Evolutionary conservation across 1,140 invertebrate genomes (phyloP).

Genomic region (Drosophila nasuta): DNA sequence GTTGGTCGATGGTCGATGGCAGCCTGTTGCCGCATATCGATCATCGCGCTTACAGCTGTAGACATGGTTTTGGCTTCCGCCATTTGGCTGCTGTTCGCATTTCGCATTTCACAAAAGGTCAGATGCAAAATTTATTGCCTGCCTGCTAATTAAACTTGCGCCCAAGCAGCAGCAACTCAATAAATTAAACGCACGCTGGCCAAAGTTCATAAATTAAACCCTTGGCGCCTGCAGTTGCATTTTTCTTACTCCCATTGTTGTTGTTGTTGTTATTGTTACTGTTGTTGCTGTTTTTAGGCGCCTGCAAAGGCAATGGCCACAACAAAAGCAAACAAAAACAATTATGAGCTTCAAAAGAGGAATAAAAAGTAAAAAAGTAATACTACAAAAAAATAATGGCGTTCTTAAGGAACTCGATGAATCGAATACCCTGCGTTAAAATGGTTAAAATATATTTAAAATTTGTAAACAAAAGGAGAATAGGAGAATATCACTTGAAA

Average conservation of each 20-base stretch:
- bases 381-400: background rate
- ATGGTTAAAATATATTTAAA: background rate
- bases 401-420: slow-evolving; percentile 1
- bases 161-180: slow-evolving; percentile 23
- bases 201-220: slow-evolving; percentile 44
- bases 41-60: slow-evolving; percentile 4
- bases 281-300: slow-evolving; percentile 11
- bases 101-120: background rate
- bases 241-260: background rate
- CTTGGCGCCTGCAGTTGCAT: slow-evolving; percentile 25
- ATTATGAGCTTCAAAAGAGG: slow-evolving; percentile 21
- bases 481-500: too few species aligned
- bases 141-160: slow-evolving; percentile 39
- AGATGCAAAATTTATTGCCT: slow-evolving; percentile 26
- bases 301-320: slow-evolving; percentile 2
- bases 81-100: background rate
- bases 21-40: slow-evolving; percentile 16
- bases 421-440: background rate
- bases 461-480: too few species aligned
- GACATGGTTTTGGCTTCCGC: background rate
- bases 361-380: background rate
- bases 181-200: slow-evolving; percentile 43
- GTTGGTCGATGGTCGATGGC: too few species aligned
- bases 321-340: slow-evolving; percentile 34
- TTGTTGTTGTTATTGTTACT: slow-evolving; percentile 6